phyloP scores from a whole-genome alignment of 2,888 invertebrate genomes.

The Chloroclystis v-ata region DNA sequence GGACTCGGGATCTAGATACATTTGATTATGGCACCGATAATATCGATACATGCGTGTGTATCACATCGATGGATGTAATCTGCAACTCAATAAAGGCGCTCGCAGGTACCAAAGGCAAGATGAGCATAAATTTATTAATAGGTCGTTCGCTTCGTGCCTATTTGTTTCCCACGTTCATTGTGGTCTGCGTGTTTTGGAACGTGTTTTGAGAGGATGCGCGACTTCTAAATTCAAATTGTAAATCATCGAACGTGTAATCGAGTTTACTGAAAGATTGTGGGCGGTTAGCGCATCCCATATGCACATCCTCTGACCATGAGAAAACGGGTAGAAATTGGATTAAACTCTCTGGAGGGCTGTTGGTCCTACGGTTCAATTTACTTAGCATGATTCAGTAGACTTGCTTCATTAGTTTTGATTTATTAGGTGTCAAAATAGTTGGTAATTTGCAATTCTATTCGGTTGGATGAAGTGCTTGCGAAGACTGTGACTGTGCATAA shows the following conservation, averaged over 20 bases:
- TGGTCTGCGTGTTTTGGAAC: slow-evolving; percentile 26
- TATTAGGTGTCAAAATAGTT: slow-evolving; percentile 45
- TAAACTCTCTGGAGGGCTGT: slow-evolving; percentile 64
- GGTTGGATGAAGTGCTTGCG: slow-evolving; percentile 65
- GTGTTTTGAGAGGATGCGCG: slow-evolving; percentile 51
- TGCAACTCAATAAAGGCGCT: slow-evolving; percentile 32
- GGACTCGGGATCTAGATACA: slow-evolving; percentile 61
- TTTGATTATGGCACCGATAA: slow-evolving; percentile 52
- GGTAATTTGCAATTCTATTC: slow-evolving; percentile 48
- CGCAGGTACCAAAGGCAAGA: slow-evolving; percentile 27
- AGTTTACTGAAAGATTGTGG: slow-evolving; percentile 73
- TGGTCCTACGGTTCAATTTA: slow-evolving; percentile 61
- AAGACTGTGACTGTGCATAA: slow-evolving; percentile 59
- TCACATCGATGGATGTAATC: slow-evolving; percentile 33
- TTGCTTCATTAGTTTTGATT: slow-evolving; percentile 49
- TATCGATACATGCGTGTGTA: slow-evolving; percentile 33
- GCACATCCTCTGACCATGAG: slow-evolving; percentile 63
- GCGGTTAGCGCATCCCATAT: slow-evolving; percentile 65
- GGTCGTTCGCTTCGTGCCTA: slow-evolving; percentile 30
- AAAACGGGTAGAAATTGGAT: slow-evolving; percentile 35
- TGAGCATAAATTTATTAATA: slow-evolving; percentile 32
- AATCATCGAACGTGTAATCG: slow-evolving; percentile 75
- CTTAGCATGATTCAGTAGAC: slow-evolving; percentile 57
- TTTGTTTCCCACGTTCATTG: slow-evolving; percentile 43
- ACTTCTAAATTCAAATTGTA: slow-evolving; percentile 72